These are phyloP conservation scores for Zaprionus lachaisei DNA, from an alignment of 1,140 invertebrate genomes.

Conservation along the genomic window DNA sequence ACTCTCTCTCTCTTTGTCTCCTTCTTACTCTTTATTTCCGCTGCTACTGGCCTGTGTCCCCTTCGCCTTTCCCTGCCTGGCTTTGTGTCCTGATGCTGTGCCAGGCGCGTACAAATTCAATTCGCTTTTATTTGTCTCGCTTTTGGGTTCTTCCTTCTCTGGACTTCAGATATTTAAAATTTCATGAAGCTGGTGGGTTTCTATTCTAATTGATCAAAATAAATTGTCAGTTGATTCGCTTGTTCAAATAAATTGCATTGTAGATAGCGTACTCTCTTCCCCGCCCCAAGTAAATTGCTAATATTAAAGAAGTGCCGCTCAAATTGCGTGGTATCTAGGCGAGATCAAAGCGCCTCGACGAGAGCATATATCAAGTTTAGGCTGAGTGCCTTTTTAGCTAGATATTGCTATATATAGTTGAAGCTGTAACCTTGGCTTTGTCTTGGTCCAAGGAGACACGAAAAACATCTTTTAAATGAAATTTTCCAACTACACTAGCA, in stretches of 20 bases:
- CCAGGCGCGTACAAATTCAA: slow-evolving; percentile 31
- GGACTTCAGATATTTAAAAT: slow-evolving; percentile 29
- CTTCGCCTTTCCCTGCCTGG: neutral
- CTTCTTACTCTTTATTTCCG: slow-evolving; percentile 33
- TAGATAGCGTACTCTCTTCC: neutral
- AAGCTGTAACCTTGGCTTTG: neutral
- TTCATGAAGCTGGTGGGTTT: slow-evolving; percentile 20
- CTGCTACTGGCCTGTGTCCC: slow-evolving; percentile 33
- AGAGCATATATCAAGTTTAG: no score
- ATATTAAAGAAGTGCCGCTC: neutral
- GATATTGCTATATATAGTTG: neutral
- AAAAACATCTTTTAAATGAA: neutral
- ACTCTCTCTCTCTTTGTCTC: neutral
- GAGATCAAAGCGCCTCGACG: neutral
- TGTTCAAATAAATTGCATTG: slow-evolving; percentile 12
- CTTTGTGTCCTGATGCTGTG: slow-evolving; percentile 21
- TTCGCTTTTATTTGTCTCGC: slow-evolving; percentile 41
- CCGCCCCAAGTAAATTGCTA: neutral
- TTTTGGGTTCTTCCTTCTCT: slow-evolving; percentile 10
- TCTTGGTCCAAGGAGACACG: neutral
- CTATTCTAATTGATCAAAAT: slow-evolving; percentile 13
- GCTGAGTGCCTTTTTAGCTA: neutral
- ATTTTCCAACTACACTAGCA: neutral
- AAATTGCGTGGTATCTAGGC: slow-evolving; percentile 1
- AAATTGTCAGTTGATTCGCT: slow-evolving; percentile 16